These are phyloP conservation scores for Dastarcus helophoroides DNA, from an alignment of 2,888 invertebrate genomes.

Conservation along the genomic window DNA sequence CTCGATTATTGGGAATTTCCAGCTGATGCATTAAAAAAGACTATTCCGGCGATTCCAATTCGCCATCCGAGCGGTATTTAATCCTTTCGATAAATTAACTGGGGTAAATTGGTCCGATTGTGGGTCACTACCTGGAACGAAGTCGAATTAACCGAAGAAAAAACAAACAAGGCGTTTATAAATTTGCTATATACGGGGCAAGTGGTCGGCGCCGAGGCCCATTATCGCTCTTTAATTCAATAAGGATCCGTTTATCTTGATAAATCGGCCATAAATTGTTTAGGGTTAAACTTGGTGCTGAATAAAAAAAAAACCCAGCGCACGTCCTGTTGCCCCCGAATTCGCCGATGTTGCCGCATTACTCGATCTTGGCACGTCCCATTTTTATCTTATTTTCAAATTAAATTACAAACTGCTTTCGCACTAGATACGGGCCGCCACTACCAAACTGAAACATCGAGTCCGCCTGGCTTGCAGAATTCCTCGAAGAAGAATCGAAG, in stretches of 20 bases:
- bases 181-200: constrained; percentile 21
- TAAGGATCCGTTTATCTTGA: constrained; percentile 33
- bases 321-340: constrained; percentile 19
- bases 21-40: too few species aligned
- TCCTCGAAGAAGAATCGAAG: too few species aligned
- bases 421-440: too few species aligned
- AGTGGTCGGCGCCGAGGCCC: constrained; percentile 19
- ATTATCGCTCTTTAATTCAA: constrained; percentile 36
- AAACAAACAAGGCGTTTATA: constrained; percentile 20
- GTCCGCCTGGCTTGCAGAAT: too few species aligned
- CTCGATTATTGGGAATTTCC: too few species aligned
- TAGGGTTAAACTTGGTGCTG: constrained; percentile 25
- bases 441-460: too few species aligned
- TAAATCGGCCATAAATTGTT: constrained; percentile 35
- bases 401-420: too few species aligned
- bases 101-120: too few species aligned
- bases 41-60: too few species aligned
- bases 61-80: too few species aligned
- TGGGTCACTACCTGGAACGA: too few species aligned
- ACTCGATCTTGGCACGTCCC: constrained; percentile 23
- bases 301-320: constrained; percentile 20
- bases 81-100: too few species aligned
- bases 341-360: constrained; percentile 16
- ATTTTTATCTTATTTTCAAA: constrained; percentile 22
- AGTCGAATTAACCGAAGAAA: constrained; percentile 16